Evolutionary conservation across 2,888 invertebrate genomes (phyloP), one percentile per base, ranked within the genome.

Genomic region (Norana najaformis): DNA sequence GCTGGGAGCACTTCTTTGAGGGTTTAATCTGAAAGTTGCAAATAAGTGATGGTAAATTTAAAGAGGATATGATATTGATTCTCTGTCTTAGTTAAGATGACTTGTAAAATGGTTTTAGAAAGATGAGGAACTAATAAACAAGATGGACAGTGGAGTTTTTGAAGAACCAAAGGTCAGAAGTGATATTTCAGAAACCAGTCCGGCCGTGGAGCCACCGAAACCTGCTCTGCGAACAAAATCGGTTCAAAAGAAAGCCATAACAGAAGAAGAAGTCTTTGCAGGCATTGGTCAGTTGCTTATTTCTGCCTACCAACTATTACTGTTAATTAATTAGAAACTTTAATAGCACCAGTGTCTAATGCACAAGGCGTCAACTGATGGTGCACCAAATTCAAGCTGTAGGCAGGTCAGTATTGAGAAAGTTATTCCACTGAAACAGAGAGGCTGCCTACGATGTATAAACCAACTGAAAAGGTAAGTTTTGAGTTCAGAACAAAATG

Each of bases 171-270:
- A 85, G 37, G n/a, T 36, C 36, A 36, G 36, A 20, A 36, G 85
- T 37, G 85, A 85, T 4, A 36, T 20, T 18, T 23, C 6, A 85
- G 85, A 85, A 35, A 37, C 20, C 35, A 8, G 36, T 36, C 6
- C 35, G 14, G 85, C 85, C 20, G 37, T 36, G 85, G 35, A 85
- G 85, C 85, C 37, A 37, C 85, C 85, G 11, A 85, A 85, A 85
- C 85, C 85, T 35, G 85, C 85, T 85, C 85, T 85, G 30, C 85
- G 85, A 36, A 85, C 85, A 37, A 85, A 85, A 85, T 35, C 85
- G 20, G 14, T 20, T 23, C 36, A 34, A 85, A 85, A 85, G 85
- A 16, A 85, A 8, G 85, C 85, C 30, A 85, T 85, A 35, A 13
- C 85, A 35, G 85, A 85, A 3, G 85, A 85, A 16, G 85, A 85